These are phyloP conservation scores for Atrina japonica DNA, from an alignment of 2,888 invertebrate species.

Conservation along the genomic window DNA sequence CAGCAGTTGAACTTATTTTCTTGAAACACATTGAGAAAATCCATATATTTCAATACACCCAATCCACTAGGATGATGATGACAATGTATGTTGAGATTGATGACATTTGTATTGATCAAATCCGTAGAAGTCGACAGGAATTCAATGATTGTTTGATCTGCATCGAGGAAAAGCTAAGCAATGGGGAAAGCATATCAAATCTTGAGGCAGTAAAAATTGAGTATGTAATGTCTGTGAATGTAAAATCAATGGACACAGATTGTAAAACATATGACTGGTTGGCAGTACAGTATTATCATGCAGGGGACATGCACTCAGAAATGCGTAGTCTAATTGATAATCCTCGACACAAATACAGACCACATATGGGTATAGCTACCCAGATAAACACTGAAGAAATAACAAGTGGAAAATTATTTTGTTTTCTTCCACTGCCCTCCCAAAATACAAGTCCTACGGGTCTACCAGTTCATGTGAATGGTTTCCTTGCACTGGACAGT, in stretches of 20 bases:
- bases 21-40: slow-evolving; percentile 40
- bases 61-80: background rate
- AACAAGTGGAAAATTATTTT: slow-evolving; percentile 67
- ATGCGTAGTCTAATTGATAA: slow-evolving; percentile 35
- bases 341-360: slow-evolving; percentile 18
- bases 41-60: slow-evolving; percentile 10
- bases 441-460: slow-evolving; percentile 69
- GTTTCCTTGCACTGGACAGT: slow-evolving; percentile 74
- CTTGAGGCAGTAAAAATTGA: background rate
- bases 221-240: background rate
- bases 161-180: background rate
- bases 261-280: slow-evolving; percentile 44
- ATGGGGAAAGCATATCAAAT: background rate
- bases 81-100: slow-evolving; percentile 1
- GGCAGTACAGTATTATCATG: slow-evolving; percentile 54
- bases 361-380: slow-evolving; percentile 35
- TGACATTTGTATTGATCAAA: background rate
- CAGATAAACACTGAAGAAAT: slow-evolving; percentile 24
- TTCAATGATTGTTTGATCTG: slow-evolving; percentile 17
- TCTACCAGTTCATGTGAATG: slow-evolving; percentile 76
- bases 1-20: slow-evolving; percentile 68
- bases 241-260: background rate
- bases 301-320: slow-evolving; percentile 45
- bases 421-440: slow-evolving; percentile 75
- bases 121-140: slow-evolving; percentile 7